Evolutionary conservation across 92 coral and sea anemone species (phyloP), one percentile per base, ranked within the genome.

Genomic region (Heliopora coerulea): DNA sequence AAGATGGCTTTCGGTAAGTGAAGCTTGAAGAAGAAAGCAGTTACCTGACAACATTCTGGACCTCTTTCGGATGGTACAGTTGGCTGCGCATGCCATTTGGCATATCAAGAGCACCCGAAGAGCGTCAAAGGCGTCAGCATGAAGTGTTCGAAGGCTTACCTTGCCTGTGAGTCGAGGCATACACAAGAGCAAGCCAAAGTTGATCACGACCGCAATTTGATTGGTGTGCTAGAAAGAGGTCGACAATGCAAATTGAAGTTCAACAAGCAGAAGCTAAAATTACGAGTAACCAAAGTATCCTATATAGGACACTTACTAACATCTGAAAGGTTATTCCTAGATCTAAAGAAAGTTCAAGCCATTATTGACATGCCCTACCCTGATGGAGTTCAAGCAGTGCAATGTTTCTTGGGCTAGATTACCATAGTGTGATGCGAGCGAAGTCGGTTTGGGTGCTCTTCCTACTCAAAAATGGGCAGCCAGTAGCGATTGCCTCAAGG

Each of bases 21-120:
- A 18, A 54, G 18, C 61, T 54, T 9, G 61, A 54, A 21, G 61
- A 54, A 54, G 61, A 54, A 54, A 54, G 3, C 30, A 54, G 61
- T 19, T 62, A 58, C 19, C 35, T 83, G 37, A 83, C 83, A 29
- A 78, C 80, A 1, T 83, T 78, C 50, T 69, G 79, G 80, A 83
- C 83, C 1, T 83, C 83, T 7, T 83, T 78, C 70, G 81, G 83
- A 10, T 50, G 84, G 7, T 79, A 37, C 42, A 4, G 42, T 11
- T 37, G 42, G 42, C 11, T 37, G n/a, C n/a, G n/a, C n/a, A n/a
- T n/a, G n/a, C n/a, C n/a, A n/a, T n/a, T n/a, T n/a, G n/a, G n/a
- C n/a, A n/a, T n/a, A n/a, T n/a, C n/a, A n/a, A n/a, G n/a, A n/a
- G n/a, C n/a, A n/a, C n/a, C n/a, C n/a, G 42, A 37, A 80, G 29